Percentiles rank a stretch among this genome's conserved stretches.
phyloP scores from a whole-genome alignment of 92 coral and sea anemone genomes.

The Meandrina meandrites region DNA sequence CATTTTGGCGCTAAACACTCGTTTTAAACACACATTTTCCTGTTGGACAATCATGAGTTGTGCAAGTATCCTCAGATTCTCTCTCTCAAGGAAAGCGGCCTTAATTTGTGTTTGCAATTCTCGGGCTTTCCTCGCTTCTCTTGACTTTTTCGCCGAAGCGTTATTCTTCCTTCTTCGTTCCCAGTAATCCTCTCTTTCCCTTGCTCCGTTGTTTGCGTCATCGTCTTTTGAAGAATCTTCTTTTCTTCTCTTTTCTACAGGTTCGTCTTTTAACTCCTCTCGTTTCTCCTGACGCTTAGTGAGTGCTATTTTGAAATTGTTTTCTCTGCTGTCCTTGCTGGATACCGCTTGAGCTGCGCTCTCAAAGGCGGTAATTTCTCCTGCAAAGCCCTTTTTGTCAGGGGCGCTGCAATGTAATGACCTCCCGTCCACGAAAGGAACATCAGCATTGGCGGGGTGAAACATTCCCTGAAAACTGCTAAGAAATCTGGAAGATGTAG shows the following conservation, averaged over 20 bases:
- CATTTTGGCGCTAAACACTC: conserved; percentile 10
- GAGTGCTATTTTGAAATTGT: neutral
- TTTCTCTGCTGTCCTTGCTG: neutral
- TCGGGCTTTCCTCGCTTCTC: conserved; percentile 51
- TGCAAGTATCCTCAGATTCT: conserved; percentile 46
- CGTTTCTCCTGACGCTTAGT: neutral
- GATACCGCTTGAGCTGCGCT: neutral
- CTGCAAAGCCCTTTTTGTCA: neutral
- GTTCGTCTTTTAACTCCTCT: conserved; percentile 6
- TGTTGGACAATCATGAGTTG: conserved; percentile 34
- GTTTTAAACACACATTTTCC: conserved; percentile 35
- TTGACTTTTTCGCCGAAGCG: conserved; percentile 57
- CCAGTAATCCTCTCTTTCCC: conserved; percentile 19
- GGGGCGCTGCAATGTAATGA: neutral
- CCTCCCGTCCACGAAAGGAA: conserved; percentile 9
- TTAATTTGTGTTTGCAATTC: conserved; percentile 46
- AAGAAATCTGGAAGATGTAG: neutral
- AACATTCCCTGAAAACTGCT: conserved; percentile 7
- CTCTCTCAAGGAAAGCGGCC: conserved; percentile 52
- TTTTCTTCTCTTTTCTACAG: neutral
- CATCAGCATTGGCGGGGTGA: neutral
- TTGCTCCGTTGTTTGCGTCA: neutral
- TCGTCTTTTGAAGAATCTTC: neutral
- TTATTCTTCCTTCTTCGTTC: conserved; percentile 58
- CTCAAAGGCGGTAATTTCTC: neutral